Evolutionary conservation across 2,113 vertebrate genomes (phyloP).

Genomic region (Bombycilla garrulus): DNA sequence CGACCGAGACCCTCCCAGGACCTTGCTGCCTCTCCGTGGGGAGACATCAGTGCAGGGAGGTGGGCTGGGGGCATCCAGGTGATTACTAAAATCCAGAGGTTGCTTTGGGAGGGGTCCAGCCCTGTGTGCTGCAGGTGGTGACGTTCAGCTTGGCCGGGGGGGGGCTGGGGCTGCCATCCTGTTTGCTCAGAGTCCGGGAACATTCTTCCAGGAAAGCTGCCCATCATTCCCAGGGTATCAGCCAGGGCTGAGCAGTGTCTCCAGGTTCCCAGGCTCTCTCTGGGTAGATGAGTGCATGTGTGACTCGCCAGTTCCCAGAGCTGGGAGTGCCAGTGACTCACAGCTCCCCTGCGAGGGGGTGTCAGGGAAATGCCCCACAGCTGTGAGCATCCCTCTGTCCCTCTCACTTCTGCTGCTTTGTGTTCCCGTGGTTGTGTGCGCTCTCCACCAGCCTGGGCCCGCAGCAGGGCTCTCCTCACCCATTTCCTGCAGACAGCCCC

Average conservation of each 20-base stretch:
- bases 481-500: constrained; percentile 64
- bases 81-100: background rate
- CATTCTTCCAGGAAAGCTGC: background rate
- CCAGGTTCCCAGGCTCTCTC: background rate
- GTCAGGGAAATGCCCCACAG: constrained; percentile 2
- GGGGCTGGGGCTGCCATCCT: background rate
- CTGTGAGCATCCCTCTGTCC: background rate
- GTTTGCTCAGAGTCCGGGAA: background rate
- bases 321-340: constrained; percentile 44
- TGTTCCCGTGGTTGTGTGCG: background rate
- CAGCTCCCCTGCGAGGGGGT: background rate
- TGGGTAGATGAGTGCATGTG: background rate
- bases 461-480: constrained; percentile 33
- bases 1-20: rapidly evolving
- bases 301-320: constrained; percentile 15
- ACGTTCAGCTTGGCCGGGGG: rapidly evolving
- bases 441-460: background rate
- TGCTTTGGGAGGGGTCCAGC: background rate
- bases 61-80: background rate
- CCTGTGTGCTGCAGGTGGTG: background rate
- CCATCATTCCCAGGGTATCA: background rate
- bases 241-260: background rate
- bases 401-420: background rate
- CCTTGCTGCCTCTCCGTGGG: background rate
- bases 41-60: background rate